A percentile compares a stretch with the other conserved stretches of the same genome.
phyloP scores from a whole-genome alignment of 2,888 invertebrate species.

The Rhyacophila evoluta region DNA sequence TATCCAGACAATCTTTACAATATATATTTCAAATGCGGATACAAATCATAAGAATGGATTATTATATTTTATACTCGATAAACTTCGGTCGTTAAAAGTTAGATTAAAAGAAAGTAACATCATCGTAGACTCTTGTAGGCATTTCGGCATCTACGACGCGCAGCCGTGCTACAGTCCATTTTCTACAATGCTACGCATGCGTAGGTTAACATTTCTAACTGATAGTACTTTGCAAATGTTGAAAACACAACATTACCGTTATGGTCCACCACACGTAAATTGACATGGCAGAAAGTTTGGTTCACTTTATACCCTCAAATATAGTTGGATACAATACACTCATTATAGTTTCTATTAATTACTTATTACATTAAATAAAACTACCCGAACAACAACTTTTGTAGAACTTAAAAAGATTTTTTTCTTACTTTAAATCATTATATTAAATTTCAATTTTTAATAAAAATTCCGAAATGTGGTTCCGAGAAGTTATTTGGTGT shows the following conservation, averaged over 20 bases:
- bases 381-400: no score
- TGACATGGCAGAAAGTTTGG: background rate
- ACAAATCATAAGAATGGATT: no score
- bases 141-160: background rate
- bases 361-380: no score
- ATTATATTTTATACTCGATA: background rate
- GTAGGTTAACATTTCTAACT: constrained; percentile 20
- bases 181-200: constrained; percentile 33
- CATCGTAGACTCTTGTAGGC: background rate
- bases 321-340: no score
- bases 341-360: no score
- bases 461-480: background rate
- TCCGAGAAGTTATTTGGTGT: background rate
- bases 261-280: constrained; percentile 38
- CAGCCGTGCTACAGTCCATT: background rate
- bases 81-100: background rate
- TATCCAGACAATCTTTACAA: no score
- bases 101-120: background rate
- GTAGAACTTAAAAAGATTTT: no score
- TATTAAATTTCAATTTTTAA: no score
- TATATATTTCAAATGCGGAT: no score
- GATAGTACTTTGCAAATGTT: constrained; percentile 45
- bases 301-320: background rate
- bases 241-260: constrained; percentile 46
- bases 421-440: no score